Conservation (phyloP, 2,113 vertebrate genomes). For the Chaenocephalus aceratus region DNA sequence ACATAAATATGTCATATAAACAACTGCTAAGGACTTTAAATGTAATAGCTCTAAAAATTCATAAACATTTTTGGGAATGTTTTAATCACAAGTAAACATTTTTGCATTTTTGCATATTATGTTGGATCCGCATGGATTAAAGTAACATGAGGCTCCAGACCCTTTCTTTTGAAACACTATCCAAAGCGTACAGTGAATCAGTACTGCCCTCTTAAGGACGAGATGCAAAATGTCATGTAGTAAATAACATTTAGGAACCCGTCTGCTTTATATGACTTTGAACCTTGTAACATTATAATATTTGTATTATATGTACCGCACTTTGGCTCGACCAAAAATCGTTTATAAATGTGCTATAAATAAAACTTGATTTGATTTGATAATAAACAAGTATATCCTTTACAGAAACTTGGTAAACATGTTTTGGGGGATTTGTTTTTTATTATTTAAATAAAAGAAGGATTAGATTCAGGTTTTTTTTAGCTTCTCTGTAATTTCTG, state of each 20-base stretch:
- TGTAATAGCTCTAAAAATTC: too few relatives aligned
- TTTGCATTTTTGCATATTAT: too few relatives aligned
- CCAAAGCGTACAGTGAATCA: background rate
- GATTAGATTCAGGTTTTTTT: background rate
- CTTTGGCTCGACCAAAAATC: too few relatives aligned
- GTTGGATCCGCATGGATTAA: too few relatives aligned
- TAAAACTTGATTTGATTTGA: background rate
- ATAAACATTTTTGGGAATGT: too few relatives aligned
- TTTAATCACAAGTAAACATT: too few relatives aligned
- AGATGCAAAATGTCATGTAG: background rate
- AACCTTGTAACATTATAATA: background rate
- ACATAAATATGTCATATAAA: too few relatives aligned
- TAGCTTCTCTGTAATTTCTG: background rate
- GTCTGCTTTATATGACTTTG: background rate
- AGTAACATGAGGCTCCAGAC: too few relatives aligned
- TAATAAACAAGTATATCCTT: background rate
- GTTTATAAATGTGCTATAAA: too few relatives aligned
- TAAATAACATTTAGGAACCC: background rate
- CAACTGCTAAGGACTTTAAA: too few relatives aligned
- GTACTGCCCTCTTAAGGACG: conserved; percentile 33
- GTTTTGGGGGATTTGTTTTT: background rate
- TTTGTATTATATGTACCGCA: too few relatives aligned
- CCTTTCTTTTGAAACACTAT: too few relatives aligned
- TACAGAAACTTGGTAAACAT: background rate
- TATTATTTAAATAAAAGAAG: background rate